phyloP scores from a whole-genome alignment of 2,797 vertebrate species.

The Thaleichthys pacificus region DNA sequence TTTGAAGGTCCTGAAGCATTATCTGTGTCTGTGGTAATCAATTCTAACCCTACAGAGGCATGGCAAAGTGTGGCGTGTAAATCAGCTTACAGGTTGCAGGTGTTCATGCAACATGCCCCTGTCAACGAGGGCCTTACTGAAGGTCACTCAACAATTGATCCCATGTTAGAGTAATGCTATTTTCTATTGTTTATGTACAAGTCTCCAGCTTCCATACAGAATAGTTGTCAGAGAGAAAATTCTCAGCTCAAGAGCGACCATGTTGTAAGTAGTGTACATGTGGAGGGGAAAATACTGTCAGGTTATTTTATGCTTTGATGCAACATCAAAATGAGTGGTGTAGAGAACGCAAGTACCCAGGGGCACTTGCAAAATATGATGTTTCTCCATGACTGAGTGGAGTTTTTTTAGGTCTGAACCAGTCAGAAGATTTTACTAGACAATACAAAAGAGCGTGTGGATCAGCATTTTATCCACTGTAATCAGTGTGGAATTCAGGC shows the following conservation, averaged over 20 bases:
- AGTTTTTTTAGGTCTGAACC: constrained; percentile 50
- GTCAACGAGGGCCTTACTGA: not conserved
- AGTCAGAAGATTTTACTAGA: constrained; percentile 38
- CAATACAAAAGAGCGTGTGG: constrained; percentile 23
- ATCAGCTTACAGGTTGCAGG: not conserved
- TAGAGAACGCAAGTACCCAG: constrained; percentile 49
- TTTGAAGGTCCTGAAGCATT: not conserved
- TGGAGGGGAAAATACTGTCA: constrained; percentile 31
- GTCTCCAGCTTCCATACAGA: not conserved
- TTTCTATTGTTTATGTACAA: constrained; percentile 8
- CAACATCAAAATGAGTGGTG: constrained; percentile 41
- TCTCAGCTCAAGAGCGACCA: not conserved
- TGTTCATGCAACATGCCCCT: not conserved
- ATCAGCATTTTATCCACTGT: constrained; percentile 60
- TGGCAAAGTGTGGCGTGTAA: not conserved
- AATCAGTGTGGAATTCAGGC: constrained; percentile 62
- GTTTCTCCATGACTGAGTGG: constrained; percentile 47
- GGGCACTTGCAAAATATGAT: constrained; percentile 18
- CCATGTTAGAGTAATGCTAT: not conserved
- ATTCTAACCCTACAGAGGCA: not conserved
- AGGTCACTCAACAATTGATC: not conserved
- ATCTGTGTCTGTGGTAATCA: not conserved
- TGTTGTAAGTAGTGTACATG: not conserved
- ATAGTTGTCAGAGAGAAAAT: not conserved
- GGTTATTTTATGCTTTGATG: constrained; percentile 26